These are phyloP conservation scores for Hippolais icterina DNA, from an alignment of 2,113 vertebrate species.

Conservation along the genomic window DNA sequence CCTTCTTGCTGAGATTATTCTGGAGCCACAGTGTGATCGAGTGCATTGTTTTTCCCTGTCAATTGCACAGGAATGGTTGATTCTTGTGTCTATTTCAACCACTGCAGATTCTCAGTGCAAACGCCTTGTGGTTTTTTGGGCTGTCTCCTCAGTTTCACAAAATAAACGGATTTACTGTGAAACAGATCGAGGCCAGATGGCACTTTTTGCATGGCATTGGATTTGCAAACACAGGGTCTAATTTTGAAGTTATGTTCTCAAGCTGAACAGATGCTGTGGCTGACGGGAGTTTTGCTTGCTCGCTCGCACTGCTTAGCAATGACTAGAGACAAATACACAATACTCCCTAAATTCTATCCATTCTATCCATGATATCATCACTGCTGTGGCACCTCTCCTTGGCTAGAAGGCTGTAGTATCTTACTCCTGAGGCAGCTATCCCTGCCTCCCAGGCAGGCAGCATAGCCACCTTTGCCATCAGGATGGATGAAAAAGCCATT, in stretches of 20 bases:
- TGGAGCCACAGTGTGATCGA: neutral
- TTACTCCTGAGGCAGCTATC: neutral
- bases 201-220: neutral
- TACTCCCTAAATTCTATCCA: neutral
- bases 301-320: neutral
- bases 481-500: neutral
- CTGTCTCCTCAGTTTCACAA: conserved; percentile 2
- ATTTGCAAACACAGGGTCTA: conserved; percentile 39
- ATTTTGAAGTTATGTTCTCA: conserved; percentile 30
- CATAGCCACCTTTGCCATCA: neutral
- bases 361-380: neutral
- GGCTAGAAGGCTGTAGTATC: neutral
- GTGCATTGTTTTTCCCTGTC: neutral
- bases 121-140: neutral
- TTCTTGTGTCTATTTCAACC: neutral
- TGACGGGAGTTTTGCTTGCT: conserved; percentile 2
- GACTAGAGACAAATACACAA: neutral
- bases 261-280: conserved; percentile 12
- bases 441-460: neutral
- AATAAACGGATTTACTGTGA: neutral
- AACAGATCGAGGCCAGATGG: conserved; percentile 15
- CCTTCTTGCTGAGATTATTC: neutral
- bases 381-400: neutral
- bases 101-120: neutral
- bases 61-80: neutral